Conservation (phyloP, 2,113 vertebrate genomes). For the Gila orcuttii region DNA sequence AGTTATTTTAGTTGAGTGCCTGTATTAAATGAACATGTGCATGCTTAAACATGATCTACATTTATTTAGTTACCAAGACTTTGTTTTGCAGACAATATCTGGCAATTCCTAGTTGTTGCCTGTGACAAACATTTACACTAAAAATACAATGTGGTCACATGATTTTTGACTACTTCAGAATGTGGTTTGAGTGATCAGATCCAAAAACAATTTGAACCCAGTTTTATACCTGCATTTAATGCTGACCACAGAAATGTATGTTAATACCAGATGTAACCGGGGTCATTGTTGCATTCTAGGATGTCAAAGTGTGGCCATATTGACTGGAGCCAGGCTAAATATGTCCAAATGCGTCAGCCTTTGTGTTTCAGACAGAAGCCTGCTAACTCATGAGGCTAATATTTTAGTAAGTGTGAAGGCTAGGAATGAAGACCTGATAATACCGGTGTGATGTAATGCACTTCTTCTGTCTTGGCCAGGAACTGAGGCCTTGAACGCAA, state of each 20-base stretch:
- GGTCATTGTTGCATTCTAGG: constrained; percentile 32
- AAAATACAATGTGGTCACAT: background rate
- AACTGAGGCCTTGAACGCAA: constrained; percentile 50
- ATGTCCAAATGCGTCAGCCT: constrained; percentile 56
- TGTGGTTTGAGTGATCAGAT: background rate
- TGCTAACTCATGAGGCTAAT: constrained; percentile 61
- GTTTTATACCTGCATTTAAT: background rate
- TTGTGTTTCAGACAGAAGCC: constrained; percentile 55
- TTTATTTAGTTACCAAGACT: background rate
- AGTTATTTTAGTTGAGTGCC: background rate
- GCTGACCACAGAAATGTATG: background rate
- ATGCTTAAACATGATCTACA: background rate
- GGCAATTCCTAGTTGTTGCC: background rate
- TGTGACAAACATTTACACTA: background rate
- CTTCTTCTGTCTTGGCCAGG: constrained; percentile 63
- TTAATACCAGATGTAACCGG: constrained; percentile 17
- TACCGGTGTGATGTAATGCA: constrained; percentile 67
- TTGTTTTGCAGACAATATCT: background rate
- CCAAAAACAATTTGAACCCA: background rate
- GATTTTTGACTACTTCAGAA: background rate
- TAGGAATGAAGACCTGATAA: constrained; percentile 67
- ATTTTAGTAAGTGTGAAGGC: constrained; percentile 72
- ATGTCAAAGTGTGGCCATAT: constrained; percentile 30
- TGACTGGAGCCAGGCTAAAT: constrained; percentile 53
- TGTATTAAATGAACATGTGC: background rate